A percentile compares a stretch with the other conserved stretches of the same genome.
phyloP scores from a whole-genome alignment of 2,888 invertebrate species.

The Crepidodera aurea region DNA sequence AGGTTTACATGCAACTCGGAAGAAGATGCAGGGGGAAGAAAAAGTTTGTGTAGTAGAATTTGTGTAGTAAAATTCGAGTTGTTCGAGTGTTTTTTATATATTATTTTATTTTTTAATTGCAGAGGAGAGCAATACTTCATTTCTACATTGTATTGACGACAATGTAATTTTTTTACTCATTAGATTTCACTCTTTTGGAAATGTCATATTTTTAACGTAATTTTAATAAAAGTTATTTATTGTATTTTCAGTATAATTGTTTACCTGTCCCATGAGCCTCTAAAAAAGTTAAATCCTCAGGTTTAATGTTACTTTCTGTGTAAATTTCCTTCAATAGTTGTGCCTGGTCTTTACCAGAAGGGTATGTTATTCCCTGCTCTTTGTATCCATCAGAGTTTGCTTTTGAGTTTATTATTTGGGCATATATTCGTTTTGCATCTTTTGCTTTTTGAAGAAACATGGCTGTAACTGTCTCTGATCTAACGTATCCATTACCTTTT shows the following conservation, averaged over 20 bases:
- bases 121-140: too few relatives aligned
- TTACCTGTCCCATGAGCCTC: conserved; percentile 89
- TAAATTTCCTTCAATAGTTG: conserved; percentile 70
- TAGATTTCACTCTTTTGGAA: too few relatives aligned
- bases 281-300: conserved; percentile 75
- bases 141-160: too few relatives aligned
- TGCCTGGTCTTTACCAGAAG: conserved; percentile 64
- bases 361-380: conserved; percentile 56
- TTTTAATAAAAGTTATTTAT: neutral
- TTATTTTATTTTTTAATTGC: too few relatives aligned
- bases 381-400: conserved; percentile 58
- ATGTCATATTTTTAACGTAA: neutral
- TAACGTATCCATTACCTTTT: conserved; percentile 79
- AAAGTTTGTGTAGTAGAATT: too few relatives aligned
- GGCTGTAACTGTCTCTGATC: conserved; percentile 81
- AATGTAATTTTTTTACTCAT: too few relatives aligned
- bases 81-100: too few relatives aligned
- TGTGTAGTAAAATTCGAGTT: too few relatives aligned
- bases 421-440: conserved; percentile 64
- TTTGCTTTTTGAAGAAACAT: conserved; percentile 74
- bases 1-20: too few relatives aligned
- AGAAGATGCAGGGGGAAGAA: too few relatives aligned
- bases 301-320: conserved; percentile 74
- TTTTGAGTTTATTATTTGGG: conserved; percentile 57
- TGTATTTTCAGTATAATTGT: too few relatives aligned